Percentiles rank a stretch among this genome's conserved stretches.
Evolutionary conservation across 2,888 invertebrate species (phyloP).

Genomic region (Buathra laborator): DNA sequence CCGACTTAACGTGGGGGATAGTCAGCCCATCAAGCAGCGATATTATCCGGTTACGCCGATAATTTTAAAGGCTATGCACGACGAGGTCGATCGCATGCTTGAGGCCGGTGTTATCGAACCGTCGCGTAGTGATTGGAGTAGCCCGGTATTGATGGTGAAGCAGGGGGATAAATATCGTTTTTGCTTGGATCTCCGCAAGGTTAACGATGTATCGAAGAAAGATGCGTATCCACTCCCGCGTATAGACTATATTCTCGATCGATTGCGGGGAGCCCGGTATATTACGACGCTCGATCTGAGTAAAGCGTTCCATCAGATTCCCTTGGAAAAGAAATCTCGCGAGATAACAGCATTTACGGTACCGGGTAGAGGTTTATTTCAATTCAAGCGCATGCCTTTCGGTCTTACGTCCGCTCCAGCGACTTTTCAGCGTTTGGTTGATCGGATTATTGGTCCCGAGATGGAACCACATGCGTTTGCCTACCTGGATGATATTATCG

Average conservation of each 20-base stretch:
- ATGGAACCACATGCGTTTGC: constrained; percentile 56
- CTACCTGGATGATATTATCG: constrained; percentile 65
- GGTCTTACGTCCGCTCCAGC: constrained; percentile 74
- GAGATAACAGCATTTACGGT: constrained; percentile 77
- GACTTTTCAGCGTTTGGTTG: constrained; percentile 75
- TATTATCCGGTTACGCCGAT: constrained; percentile 55
- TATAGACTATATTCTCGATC: constrained; percentile 75
- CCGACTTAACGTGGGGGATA: constrained; percentile 38
- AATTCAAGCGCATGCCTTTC: constrained; percentile 77
- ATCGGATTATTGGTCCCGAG: constrained; percentile 71
- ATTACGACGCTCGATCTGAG: constrained; percentile 77
- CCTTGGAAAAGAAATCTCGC: constrained; percentile 58
- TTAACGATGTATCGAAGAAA: constrained; percentile 66
- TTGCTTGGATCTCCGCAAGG: constrained; percentile 76
- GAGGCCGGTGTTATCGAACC: constrained; percentile 69
- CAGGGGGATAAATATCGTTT: constrained; percentile 71
- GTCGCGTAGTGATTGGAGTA: neutral
- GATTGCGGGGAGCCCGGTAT: constrained; percentile 74
- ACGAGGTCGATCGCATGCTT: constrained; percentile 78
- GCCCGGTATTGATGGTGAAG: neutral
- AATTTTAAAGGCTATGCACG: constrained; percentile 50
- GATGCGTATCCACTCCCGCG: neutral
- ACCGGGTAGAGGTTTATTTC: constrained; percentile 73
- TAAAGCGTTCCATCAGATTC: constrained; percentile 76
- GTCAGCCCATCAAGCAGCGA: constrained; percentile 55